phyloP scores from a whole-genome alignment of 2,797 vertebrate species.

The Cyprinodon diabolis region DNA sequence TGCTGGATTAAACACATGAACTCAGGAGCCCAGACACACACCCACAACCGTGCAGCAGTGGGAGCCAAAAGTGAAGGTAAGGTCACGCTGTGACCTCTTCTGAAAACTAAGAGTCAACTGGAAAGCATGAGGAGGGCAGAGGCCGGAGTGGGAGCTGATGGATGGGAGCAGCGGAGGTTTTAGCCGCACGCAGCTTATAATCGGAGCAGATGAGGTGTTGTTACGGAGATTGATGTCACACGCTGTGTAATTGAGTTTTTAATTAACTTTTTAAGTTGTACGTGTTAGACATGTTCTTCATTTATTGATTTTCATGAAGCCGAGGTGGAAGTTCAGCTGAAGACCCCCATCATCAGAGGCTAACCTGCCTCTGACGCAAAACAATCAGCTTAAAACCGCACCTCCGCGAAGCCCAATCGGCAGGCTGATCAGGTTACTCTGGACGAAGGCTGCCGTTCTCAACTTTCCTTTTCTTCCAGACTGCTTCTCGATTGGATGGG shows the following conservation, averaged over 20 bases:
- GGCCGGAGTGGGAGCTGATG: slow-evolving; percentile 22
- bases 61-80: slow-evolving; percentile 62
- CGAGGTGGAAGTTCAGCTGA: no score
- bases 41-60: slow-evolving; percentile 56
- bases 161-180: slow-evolving; percentile 13
- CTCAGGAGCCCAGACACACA: slow-evolving; percentile 2
- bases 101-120: slow-evolving; percentile 52
- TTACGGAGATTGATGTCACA: slow-evolving; percentile 14
- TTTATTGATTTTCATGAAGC: slow-evolving; percentile 10
- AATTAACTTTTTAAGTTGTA: slow-evolving; percentile 28
- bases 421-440: no score
- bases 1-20: slow-evolving; percentile 50
- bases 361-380: no score
- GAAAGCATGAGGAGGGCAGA: slow-evolving; percentile 63
- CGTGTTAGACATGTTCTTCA: slow-evolving; percentile 4
- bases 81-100: slow-evolving; percentile 75
- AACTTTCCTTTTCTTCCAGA: no score
- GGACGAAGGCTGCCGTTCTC: no score
- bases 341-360: no score
- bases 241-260: slow-evolving; percentile 19
- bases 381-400: no score
- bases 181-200: slow-evolving; percentile 25
- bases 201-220: slow-evolving; percentile 16
- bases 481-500: no score
- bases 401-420: no score